Percentiles rank a stretch among this genome's conserved stretches.
These are phyloP conservation scores for Nylanderia fulva DNA, from an alignment of 1,140 invertebrate species.

Conservation along the genomic window DNA sequence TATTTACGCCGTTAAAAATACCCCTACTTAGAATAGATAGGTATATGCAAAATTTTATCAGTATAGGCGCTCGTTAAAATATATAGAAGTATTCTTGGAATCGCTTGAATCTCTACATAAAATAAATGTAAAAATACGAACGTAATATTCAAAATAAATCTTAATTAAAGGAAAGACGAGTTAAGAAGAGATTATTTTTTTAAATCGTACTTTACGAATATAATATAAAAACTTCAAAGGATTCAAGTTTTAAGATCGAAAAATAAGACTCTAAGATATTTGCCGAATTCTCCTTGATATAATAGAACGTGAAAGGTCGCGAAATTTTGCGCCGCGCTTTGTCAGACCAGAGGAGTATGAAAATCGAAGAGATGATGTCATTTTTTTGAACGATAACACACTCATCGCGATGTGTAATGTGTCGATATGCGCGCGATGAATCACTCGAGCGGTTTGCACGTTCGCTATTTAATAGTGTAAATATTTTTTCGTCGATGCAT, in stretches of 20 bases:
- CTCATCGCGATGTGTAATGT: slow-evolving; percentile 35
- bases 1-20: slow-evolving; percentile 18
- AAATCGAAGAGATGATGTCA: slow-evolving; percentile 45
- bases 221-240: not conserved
- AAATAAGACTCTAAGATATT: not conserved
- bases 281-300: not conserved
- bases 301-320: not conserved
- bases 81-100: slow-evolving; percentile 76
- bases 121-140: not conserved
- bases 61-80: slow-evolving; percentile 68
- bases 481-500: slow-evolving; percentile 44
- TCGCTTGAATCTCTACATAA: not conserved
- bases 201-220: not conserved
- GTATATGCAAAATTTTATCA: slow-evolving; percentile 67
- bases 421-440: slow-evolving; percentile 48
- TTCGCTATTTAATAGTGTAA: slow-evolving; percentile 32
- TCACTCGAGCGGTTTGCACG: slow-evolving; percentile 35
- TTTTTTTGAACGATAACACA: slow-evolving; percentile 23
- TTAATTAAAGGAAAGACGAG: not conserved
- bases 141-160: not conserved
- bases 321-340: not conserved
- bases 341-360: not conserved
- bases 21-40: slow-evolving; percentile 60
- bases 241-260: not conserved
- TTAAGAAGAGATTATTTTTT: slow-evolving; percentile 1